These are phyloP conservation scores for Oscheius sp. DNA, from an alignment of 1,140 invertebrate genomes.

Conservation along the genomic window DNA sequence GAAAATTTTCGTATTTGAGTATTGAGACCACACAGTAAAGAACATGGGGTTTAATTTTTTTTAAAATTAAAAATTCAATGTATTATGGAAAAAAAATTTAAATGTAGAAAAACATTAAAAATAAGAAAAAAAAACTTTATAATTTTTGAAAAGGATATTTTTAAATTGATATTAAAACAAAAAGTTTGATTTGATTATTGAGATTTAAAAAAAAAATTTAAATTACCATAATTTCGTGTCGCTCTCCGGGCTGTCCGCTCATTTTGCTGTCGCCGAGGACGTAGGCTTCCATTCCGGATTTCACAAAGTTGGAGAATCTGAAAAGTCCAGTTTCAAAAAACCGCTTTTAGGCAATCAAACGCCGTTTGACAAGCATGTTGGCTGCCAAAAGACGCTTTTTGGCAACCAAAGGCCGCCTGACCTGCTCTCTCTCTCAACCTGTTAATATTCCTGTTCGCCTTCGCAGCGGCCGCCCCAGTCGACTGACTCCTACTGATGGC, in stretches of 20 bases:
- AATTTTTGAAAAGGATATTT: no score
- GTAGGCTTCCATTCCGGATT: constrained; percentile 85
- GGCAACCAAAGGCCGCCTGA: background rate
- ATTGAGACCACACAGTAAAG: no score
- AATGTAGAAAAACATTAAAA: no score
- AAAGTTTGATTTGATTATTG: no score
- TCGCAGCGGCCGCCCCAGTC: background rate
- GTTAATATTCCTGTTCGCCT: constrained; percentile 1
- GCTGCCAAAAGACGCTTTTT: background rate
- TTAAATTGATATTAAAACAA: no score
- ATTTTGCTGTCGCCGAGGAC: constrained; percentile 76
- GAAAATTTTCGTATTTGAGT: no score
- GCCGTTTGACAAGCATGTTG: background rate
- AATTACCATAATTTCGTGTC: constrained; percentile 72
- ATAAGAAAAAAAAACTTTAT: no score
- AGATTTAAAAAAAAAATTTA: background rate
- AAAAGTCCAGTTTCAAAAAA: constrained; percentile 28
- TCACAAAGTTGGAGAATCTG: constrained; percentile 86
- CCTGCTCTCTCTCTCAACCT: no score
- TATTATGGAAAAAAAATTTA: no score
- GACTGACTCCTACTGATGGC: background rate
- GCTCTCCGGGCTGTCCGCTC: constrained; percentile 73
- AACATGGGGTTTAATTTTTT: no score
- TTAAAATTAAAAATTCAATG: no score
- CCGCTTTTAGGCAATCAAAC: no score